Evolutionary conservation across 30 jellyfish, hydroid and myxozoan genomes (phyloP).

Genomic region (Haliclystus octoradiatus): DNA sequence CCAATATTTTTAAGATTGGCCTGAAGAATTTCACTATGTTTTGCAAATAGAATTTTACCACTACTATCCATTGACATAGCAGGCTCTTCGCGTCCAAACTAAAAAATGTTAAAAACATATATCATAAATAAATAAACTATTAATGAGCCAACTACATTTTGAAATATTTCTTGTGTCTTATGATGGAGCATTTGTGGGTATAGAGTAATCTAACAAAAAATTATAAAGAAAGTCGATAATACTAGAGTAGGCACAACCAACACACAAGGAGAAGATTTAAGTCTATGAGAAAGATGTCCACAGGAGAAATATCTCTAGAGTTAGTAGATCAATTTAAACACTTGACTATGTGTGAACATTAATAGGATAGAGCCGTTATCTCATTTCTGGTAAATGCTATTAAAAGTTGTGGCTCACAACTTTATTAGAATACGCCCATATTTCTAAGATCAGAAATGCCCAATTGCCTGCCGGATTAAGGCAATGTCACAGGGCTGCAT

Average conservation of each 20-base stretch:
- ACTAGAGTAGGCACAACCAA: not conserved
- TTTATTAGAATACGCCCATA: too few relatives aligned
- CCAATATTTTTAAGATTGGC: constrained; percentile 84
- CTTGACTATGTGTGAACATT: too few relatives aligned
- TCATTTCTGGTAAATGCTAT: too few relatives aligned
- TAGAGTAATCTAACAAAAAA: not conserved
- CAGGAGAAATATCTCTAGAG: too few relatives aligned
- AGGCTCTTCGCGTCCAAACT: constrained; percentile 98
- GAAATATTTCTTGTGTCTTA: not conserved
- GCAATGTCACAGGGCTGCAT: too few relatives aligned
- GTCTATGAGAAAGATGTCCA: too few relatives aligned
- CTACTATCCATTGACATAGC: constrained; percentile 98
- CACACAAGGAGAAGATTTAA: not conserved
- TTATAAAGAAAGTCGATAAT: not conserved
- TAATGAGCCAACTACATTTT: too few relatives aligned
- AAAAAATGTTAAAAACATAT: not conserved
- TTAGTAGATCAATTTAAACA: too few relatives aligned
- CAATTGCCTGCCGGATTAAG: too few relatives aligned
- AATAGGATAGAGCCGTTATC: too few relatives aligned
- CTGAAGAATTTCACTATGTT: constrained; percentile 92
- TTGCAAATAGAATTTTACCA: constrained; percentile 87
- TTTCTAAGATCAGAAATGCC: too few relatives aligned
- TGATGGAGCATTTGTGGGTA: not conserved
- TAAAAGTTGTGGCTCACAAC: too few relatives aligned
- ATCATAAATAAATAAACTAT: not conserved